Evolutionary conservation across 1,140 invertebrate species (phyloP), one percentile per base, ranked within the genome.

Genomic region (Myzus persicae): DNA sequence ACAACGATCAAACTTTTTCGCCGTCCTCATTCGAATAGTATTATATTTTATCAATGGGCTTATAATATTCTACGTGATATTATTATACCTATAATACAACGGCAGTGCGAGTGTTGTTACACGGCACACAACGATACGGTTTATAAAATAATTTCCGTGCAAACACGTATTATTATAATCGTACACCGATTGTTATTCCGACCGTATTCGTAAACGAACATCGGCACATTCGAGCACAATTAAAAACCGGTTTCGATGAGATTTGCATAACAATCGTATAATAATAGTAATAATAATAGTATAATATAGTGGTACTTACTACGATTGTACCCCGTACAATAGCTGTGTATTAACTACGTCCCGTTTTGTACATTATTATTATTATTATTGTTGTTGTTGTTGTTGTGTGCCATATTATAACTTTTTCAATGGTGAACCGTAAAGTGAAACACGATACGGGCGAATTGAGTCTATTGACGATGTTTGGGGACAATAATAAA

Each of bases 341-440:
- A 3, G 59, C 59, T 31, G 31, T 76, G 20, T 18, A 76, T 76
- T 76, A 76, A 76, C 59, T n/a, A 18, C 31, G 5, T 11, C 59
- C 59, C 59, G 59, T 76, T 76, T n/a, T n/a, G 59, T 76, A 18
- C 31, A 76, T 14, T 18, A 67, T 67, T 67, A 67, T 31, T 26
- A 54, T 24, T 54, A 54, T 54, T 54, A 54, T 54, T 54, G 26
- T 26, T 8, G 11, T 67, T 67, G 3, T n/a, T 67, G 31, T 76
- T 31, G 59, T 67, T 67, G 59, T n/a, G 59, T 9, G 31, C 59
- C 59, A n/a, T n/a, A n/a, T 67, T 18, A n/a, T n/a, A 76, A 76
- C 59, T 76, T 76, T n/a, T 76, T 76, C 31, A 76, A 76, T 76
- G 59, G 59, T 76, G 36, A 76, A 76, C 59, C 59, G 59, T 76